A percentile compares a stretch with the other conserved stretches of the same genome.
These are phyloP conservation scores for Nephrotoma appendiculata DNA, from an alignment of 2,888 invertebrate species.

Conservation along the genomic window DNA sequence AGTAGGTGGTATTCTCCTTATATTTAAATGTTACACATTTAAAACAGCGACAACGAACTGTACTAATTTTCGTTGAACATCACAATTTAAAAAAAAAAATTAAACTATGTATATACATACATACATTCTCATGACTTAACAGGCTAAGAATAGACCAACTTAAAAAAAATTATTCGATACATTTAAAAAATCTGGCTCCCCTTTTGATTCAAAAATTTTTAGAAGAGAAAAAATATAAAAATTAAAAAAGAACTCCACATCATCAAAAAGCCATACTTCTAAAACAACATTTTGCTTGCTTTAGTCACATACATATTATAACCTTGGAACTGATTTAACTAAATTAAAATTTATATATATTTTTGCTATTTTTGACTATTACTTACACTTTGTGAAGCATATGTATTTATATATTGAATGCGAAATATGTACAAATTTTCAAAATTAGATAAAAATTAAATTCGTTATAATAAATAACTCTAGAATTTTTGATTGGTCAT, in stretches of 20 bases:
- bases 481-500: neutral
- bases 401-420: neutral
- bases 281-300: neutral
- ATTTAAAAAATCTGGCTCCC: neutral
- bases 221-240: neutral
- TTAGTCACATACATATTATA: neutral
- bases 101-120: neutral
- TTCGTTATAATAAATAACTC: neutral
- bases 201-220: neutral
- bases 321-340: neutral
- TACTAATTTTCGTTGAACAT: neutral
- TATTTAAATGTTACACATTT: neutral
- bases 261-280: neutral
- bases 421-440: neutral
- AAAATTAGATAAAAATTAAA: neutral
- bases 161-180: neutral
- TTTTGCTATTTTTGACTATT: neutral
- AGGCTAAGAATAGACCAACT: neutral
- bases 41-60: neutral
- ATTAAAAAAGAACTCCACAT: neutral
- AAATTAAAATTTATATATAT: neutral
- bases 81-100: neutral
- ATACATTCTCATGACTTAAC: neutral
- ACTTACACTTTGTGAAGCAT: neutral
- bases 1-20: no score